Evolutionary conservation across 2,113 vertebrate genomes (phyloP).

Genomic region (Nestor notabilis): DNA sequence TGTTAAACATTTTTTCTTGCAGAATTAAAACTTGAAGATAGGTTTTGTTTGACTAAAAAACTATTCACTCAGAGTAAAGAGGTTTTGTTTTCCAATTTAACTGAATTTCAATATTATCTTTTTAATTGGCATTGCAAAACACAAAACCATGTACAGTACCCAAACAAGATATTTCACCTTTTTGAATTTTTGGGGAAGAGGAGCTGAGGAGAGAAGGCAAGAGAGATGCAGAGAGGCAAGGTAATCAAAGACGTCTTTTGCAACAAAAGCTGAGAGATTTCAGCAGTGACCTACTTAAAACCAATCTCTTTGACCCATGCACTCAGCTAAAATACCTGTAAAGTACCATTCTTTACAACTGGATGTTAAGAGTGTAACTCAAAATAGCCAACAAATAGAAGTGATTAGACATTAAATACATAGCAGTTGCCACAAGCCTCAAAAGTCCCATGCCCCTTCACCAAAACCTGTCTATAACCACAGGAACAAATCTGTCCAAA

Average conservation of each 20-base stretch:
- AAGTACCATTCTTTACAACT: background rate
- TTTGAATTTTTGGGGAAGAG: background rate
- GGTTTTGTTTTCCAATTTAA: background rate
- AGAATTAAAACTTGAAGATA: background rate
- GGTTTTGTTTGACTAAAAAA: background rate
- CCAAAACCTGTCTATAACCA: background rate
- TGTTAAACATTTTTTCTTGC: background rate
- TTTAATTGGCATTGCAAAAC: background rate
- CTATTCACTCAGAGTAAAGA: background rate
- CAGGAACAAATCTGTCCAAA: background rate
- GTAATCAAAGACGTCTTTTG: background rate
- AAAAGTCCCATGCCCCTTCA: background rate
- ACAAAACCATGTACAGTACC: background rate
- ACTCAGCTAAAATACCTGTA: background rate
- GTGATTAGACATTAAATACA: background rate
- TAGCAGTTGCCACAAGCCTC: background rate
- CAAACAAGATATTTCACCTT: background rate
- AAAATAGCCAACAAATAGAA: background rate
- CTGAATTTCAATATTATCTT: background rate
- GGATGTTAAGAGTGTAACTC: background rate
- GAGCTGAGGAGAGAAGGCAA: background rate
- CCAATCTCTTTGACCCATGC: background rate
- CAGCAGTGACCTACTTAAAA: background rate
- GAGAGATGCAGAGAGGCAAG: background rate
- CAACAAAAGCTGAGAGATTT: background rate